Evolutionary conservation across 1,140 invertebrate genomes (phyloP), one percentile per base, ranked within the genome.

Genomic region (Drosophila mauritiana): DNA sequence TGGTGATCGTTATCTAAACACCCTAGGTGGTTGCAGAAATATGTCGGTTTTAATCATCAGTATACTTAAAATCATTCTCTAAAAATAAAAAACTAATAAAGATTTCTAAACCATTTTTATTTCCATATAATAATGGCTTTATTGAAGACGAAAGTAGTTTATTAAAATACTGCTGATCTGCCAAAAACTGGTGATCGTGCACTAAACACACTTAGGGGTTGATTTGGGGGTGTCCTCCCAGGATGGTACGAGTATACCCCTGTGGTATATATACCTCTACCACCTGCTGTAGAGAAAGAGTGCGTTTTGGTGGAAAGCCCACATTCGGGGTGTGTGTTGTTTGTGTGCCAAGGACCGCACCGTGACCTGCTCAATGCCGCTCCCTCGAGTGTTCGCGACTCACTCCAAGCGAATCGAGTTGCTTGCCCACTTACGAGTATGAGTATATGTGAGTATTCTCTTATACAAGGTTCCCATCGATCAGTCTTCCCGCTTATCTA

Each of bases 401-500:
- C 42, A 56, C 64, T 49, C 25, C 52, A 15, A n/a, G 0, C 6
- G 20, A 34, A 36, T 20, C 39, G 39, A 36, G 25, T 52, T 34
- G 45, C 40, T 39, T 75, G 49, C 17, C 11, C 22, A 13, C 36
- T 12, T 3, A 7, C 20, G 15, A n/a, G 37, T 25, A 53, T 58
- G 3, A 10, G 42, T 48, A 46, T 10, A 12, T 6, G 10, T 45
- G 8, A 11, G 12, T 31, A 1, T 34, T 34, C 48, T 76, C 72
- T 76, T 76, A 76, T 76, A 76, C 46, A n/a, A 39, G 15, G 15
- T 25, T 11, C 61, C 37, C 68, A 76, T 76, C 73, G 72, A 76
- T 76, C 74, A 78, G 56, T 45, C 48, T 11, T 36, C 36, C 37
- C n/a, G 73, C 59, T 64, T 89, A 88, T 89, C 83, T 88, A 89